phyloP scores from a whole-genome alignment of 2,888 invertebrate species.

The Lithophane ornitopus region DNA sequence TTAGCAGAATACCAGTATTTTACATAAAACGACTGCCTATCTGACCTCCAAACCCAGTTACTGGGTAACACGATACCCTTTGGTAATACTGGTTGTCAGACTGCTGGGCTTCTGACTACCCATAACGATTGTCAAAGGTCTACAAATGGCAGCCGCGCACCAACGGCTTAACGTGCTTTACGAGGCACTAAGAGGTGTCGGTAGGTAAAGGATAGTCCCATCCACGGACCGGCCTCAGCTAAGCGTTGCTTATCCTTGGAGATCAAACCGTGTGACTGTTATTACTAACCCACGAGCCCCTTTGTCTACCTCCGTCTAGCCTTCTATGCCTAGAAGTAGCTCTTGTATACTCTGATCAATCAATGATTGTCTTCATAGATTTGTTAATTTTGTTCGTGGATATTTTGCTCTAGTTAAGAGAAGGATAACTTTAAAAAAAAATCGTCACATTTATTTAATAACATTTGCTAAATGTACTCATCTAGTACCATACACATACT shows the following conservation, averaged over 20 bases:
- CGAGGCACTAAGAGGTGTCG: not conserved
- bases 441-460: conserved; percentile 6
- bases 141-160: not conserved
- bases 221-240: not conserved
- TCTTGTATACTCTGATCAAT: not conserved
- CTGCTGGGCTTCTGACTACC: not conserved
- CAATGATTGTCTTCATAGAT: not conserved
- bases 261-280: not conserved
- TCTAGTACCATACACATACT: not conserved
- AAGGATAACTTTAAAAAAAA: not conserved
- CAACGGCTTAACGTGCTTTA: not conserved
- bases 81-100: not conserved
- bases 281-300: not conserved
- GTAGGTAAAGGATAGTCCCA: not conserved
- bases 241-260: not conserved
- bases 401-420: not conserved
- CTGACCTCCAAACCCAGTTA: too few species aligned
- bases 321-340: not conserved
- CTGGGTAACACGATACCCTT: not conserved
- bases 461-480: not conserved
- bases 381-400: not conserved
- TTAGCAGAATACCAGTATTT: not conserved
- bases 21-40: not conserved
- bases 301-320: not conserved
- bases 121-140: not conserved